A percentile compares a stretch with the other conserved stretches of the same genome.
Conservation (phyloP, 1,140 invertebrate genomes). For the Drosophila nikananu region DNA sequence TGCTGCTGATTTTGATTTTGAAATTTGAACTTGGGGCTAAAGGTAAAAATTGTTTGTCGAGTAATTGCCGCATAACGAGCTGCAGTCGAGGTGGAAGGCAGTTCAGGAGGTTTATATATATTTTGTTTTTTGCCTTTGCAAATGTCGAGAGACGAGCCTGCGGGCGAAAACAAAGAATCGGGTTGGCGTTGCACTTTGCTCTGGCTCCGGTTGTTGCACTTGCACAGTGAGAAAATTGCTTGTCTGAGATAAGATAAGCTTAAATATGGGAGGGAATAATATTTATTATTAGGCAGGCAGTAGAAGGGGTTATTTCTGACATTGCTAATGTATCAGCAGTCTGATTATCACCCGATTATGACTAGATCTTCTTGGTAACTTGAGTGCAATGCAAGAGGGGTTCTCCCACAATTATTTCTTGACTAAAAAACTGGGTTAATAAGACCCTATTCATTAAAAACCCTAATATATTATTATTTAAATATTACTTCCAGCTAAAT, state of each 20-base stretch:
- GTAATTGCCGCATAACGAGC: conserved; percentile 82
- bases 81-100: conserved; percentile 33
- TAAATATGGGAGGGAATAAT: neutral
- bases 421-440: neutral
- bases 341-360: neutral
- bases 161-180: conserved; percentile 52
- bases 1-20: conserved; percentile 76
- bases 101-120: conserved; percentile 13
- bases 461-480: neutral
- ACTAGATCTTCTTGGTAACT: neutral
- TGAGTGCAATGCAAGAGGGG: no score
- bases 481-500: neutral
- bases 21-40: conserved; percentile 84
- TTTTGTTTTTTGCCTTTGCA: conserved; percentile 36
- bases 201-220: conserved; percentile 38
- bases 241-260: neutral
- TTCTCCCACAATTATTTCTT: neutral
- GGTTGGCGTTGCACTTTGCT: conserved; percentile 59
- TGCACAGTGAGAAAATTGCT: conserved; percentile 6
- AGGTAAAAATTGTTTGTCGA: conserved; percentile 84
- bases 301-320: neutral
- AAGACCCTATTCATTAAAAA: neutral
- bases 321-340: neutral
- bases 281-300: neutral
- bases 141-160: conserved; percentile 51